Evolutionary conservation across 2,797 vertebrate genomes (phyloP).

Genomic region (Rhabdophis nuchalis): DNA sequence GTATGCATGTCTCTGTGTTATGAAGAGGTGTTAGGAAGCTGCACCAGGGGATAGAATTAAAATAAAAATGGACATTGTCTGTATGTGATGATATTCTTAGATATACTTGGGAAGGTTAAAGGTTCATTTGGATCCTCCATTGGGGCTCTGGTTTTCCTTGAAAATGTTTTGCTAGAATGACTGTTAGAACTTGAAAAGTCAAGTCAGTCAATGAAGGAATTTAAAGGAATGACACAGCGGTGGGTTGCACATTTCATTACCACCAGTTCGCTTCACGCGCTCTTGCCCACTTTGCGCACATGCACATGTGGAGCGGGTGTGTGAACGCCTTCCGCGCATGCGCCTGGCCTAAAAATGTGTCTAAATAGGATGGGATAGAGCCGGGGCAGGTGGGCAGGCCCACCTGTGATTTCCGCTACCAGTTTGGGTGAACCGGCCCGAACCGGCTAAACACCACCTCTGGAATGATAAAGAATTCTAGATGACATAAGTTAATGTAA

Average conservation of each 20-base stretch:
- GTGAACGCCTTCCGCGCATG: too few relatives aligned
- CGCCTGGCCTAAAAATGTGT: too few relatives aligned
- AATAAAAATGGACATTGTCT: neutral
- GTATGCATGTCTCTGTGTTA: neutral
- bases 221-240: neutral
- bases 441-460: too few relatives aligned
- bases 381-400: too few relatives aligned
- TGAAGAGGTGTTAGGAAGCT: neutral
- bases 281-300: too few relatives aligned
- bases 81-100: neutral
- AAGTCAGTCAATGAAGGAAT: neutral
- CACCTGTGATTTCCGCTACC: too few relatives aligned
- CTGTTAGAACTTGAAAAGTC: neutral
- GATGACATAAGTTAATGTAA: neutral
- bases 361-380: too few relatives aligned
- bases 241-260: too few relatives aligned
- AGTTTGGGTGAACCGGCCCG: too few relatives aligned
- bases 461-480: neutral
- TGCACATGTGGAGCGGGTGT: too few relatives aligned
- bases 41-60: neutral
- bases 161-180: neutral
- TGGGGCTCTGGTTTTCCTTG: neutral
- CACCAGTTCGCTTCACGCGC: too few relatives aligned
- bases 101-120: neutral
- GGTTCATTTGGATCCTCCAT: neutral